Conservation (phyloP, 2,797 vertebrate genomes). For the Acridotheres tristis region DNA sequence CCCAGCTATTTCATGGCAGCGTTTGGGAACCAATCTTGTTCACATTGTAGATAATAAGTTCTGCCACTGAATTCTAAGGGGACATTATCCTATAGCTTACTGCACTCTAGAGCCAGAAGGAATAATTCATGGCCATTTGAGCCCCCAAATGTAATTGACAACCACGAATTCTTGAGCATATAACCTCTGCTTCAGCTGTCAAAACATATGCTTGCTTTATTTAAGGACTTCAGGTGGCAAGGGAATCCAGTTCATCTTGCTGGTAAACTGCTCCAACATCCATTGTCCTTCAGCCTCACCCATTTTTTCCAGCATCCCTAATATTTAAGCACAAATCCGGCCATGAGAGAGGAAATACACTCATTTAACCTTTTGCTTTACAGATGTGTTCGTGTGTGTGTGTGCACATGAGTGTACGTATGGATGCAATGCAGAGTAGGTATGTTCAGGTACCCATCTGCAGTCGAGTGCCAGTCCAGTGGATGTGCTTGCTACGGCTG, state of each 20-base stretch:
- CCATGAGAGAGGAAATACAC: slow-evolving; percentile 1
- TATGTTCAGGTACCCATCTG: background rate
- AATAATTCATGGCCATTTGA: background rate
- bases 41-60: background rate
- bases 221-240: slow-evolving; percentile 14
- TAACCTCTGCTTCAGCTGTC: background rate
- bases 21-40: background rate
- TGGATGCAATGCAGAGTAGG: background rate
- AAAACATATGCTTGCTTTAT: background rate
- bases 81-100: background rate
- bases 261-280: background rate
- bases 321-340: background rate
- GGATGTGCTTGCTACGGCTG: slow-evolving; percentile 16
- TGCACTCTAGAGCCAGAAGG: background rate
- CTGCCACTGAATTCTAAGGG: background rate
- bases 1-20: background rate
- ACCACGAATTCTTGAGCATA: background rate
- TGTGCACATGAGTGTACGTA: background rate
- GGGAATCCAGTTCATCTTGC: background rate
- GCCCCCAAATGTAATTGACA: background rate
- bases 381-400: background rate
- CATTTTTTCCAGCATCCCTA: background rate
- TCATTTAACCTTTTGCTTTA: background rate
- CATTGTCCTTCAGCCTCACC: background rate
- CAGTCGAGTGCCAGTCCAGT: background rate